These are phyloP conservation scores for Trinorchestia longiramus DNA, from an alignment of 1,140 invertebrate genomes.

Conservation along the genomic window DNA sequence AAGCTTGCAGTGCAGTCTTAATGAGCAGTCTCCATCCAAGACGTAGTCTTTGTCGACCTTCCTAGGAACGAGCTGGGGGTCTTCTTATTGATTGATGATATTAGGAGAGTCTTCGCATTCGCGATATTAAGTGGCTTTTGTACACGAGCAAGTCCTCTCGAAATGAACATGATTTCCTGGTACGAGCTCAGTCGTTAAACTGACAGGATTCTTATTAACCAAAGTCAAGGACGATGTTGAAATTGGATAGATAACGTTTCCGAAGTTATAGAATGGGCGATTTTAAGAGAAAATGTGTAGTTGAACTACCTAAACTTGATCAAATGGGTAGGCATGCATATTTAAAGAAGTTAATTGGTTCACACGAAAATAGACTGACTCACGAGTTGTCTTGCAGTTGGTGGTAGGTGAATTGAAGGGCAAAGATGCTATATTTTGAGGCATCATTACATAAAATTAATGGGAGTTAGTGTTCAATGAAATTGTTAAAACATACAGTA, in stretches of 20 bases:
- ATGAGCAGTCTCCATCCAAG: neutral
- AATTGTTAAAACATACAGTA: too few relatives aligned
- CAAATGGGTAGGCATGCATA: neutral
- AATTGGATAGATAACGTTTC: neutral
- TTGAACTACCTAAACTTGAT: neutral
- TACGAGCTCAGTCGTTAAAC: neutral
- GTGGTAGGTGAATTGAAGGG: too few relatives aligned
- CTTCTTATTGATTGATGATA: neutral
- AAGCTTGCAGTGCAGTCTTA: constrained; percentile 32
- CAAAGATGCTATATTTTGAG: too few relatives aligned
- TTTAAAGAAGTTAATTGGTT: neutral
- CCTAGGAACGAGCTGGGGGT: neutral
- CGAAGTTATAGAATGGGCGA: neutral
- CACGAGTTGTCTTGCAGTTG: neutral
- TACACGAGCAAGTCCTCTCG: neutral
- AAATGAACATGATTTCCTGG: neutral
- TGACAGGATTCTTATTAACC: neutral
- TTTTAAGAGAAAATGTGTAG: neutral
- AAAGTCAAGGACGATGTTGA: neutral
- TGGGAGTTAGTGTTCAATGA: too few relatives aligned
- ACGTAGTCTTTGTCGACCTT: neutral
- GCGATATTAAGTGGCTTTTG: constrained; percentile 7
- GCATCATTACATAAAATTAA: too few relatives aligned
- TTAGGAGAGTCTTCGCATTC: neutral
- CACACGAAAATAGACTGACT: neutral